A percentile compares a stretch with the other conserved stretches of the same genome.
Evolutionary conservation across 2,113 vertebrate species (phyloP).

Genomic region (Etheostoma spectabile): DNA sequence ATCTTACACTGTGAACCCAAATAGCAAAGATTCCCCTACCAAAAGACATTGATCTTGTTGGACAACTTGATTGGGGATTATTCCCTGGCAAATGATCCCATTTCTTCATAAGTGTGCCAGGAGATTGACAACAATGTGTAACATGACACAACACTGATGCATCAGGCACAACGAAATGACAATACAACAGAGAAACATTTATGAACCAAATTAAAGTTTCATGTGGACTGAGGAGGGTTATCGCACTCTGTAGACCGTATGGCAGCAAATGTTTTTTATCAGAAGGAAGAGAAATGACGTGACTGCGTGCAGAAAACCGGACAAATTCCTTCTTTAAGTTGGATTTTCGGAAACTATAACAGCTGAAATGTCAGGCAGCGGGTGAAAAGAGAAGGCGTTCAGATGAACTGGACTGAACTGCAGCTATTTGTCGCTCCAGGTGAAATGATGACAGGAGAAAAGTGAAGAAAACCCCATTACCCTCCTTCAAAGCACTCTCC

Average conservation of each 20-base stretch:
- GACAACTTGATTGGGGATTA: constrained; percentile 1
- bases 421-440: constrained; percentile 44
- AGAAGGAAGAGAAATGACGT: background rate
- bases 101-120: constrained; percentile 13
- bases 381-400: background rate
- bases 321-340: background rate
- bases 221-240: constrained; percentile 15
- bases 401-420: constrained; percentile 14
- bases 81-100: background rate
- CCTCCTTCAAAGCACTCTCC: constrained; percentile 29
- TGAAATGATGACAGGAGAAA: constrained; percentile 5
- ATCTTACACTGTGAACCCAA: constrained; percentile 13
- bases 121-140: constrained; percentile 10
- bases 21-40: background rate
- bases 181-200: constrained; percentile 25
- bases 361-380: background rate
- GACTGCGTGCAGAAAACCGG: background rate
- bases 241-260: constrained; percentile 5
- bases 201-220: constrained; percentile 47
- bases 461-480: constrained; percentile 7
- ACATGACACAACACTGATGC: constrained; percentile 11
- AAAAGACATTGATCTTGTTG: constrained; percentile 10
- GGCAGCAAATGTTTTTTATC: constrained; percentile 3
- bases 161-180: constrained; percentile 14
- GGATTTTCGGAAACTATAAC: constrained; percentile 15